phyloP scores from a whole-genome alignment of 2,113 vertebrate genomes.

The Haplotaxodon microlepis region DNA sequence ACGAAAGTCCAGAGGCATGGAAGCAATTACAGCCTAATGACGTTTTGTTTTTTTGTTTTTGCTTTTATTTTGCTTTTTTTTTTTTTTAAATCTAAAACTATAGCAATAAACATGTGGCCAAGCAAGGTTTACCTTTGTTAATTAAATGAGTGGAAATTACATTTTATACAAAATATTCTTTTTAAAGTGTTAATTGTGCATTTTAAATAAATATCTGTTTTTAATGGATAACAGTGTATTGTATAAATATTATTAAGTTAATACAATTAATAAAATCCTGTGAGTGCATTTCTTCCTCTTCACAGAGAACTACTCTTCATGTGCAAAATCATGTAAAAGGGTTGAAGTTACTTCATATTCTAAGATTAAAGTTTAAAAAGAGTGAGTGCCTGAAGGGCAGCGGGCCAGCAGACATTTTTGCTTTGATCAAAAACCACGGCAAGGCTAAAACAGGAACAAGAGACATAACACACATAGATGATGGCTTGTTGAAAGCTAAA shows the following conservation, averaged over 20 bases:
- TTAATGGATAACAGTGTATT: neutral
- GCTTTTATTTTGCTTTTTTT: neutral
- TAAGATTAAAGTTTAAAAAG: neutral
- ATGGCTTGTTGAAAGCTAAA: neutral
- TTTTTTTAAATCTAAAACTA: rapidly evolving
- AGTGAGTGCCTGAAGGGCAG: neutral
- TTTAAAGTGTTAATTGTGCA: neutral
- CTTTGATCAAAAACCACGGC: conserved; percentile 14
- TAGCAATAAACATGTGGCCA: neutral
- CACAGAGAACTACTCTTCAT: neutral
- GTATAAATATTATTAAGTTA: neutral
- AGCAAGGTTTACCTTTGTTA: neutral
- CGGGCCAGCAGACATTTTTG: neutral
- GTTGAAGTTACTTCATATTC: neutral
- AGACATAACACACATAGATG: neutral
- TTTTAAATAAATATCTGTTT: neutral
- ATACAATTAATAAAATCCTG: neutral
- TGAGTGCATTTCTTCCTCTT: neutral
- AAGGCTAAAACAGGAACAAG: neutral
- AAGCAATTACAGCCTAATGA: neutral
- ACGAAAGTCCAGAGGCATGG: neutral
- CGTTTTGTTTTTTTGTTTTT: neutral
- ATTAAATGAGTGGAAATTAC: neutral
- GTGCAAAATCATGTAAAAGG: neutral
- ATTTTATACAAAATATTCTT: neutral